Percentiles rank a stretch among this genome's conserved stretches.
Evolutionary conservation across 2,113 vertebrate genomes (phyloP).

Genomic region (Bos indicus): DNA sequence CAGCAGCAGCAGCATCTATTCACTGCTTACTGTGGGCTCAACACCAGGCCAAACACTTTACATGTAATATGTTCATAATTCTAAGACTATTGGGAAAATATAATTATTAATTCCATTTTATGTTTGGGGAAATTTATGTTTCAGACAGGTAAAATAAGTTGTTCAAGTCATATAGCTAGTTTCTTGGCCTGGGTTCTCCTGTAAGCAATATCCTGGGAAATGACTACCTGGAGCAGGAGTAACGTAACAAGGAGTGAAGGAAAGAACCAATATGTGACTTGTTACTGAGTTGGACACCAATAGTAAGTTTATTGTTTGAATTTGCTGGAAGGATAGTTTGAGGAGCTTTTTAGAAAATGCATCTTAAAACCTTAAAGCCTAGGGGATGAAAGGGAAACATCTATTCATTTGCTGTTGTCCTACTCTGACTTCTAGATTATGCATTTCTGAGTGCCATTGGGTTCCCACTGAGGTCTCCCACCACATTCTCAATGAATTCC

Average conservation of each 20-base stretch:
- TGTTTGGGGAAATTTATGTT: background rate
- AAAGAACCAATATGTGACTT: background rate
- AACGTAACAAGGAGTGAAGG: background rate
- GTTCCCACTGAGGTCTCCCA: background rate
- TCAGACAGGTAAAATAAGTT: background rate
- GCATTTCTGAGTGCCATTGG: background rate
- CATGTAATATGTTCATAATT: background rate
- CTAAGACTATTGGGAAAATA: background rate
- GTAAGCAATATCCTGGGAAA: background rate
- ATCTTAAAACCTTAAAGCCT: background rate
- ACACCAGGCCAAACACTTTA: background rate
- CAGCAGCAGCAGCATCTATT: background rate
- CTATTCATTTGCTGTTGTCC: background rate
- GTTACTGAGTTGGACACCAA: background rate
- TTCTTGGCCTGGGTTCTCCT: background rate
- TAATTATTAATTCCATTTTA: background rate
- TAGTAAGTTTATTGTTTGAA: background rate
- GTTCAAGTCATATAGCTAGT: background rate
- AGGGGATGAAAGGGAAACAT: background rate
- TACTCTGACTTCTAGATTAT: background rate
- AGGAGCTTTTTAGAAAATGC: background rate
- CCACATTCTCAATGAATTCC: background rate
- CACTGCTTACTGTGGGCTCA: background rate
- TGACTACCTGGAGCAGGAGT: background rate
- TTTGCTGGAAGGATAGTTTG: background rate